phyloP scores from a whole-genome alignment of 2,797 vertebrate genomes.

The Bufotes viridis region DNA sequence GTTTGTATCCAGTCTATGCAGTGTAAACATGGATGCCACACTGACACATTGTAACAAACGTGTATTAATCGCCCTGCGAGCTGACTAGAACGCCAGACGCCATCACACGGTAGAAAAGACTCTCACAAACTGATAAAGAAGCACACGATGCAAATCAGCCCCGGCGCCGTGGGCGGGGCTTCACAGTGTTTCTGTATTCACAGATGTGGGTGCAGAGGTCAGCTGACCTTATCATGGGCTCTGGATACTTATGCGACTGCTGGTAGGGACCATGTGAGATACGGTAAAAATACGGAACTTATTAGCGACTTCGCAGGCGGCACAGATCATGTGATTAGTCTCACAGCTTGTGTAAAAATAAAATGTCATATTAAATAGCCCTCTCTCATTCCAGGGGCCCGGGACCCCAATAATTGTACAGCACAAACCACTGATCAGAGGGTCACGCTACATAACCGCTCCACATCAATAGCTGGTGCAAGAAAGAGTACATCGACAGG shows the following conservation, averaged over 20 bases:
- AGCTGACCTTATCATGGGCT: background rate
- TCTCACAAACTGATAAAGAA: slow-evolving; percentile 77
- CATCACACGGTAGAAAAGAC: slow-evolving; percentile 77
- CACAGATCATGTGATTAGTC: background rate
- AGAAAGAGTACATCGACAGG: too few relatives aligned
- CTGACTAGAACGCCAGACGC: slow-evolving; percentile 85
- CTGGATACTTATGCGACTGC: background rate
- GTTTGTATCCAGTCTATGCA: too few relatives aligned
- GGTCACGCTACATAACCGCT: background rate
- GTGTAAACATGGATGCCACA: too few relatives aligned
- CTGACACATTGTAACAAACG: too few relatives aligned
- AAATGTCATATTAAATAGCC: background rate
- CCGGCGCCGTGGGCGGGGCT: background rate
- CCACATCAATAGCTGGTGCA: background rate
- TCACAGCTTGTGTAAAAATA: background rate
- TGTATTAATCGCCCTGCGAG: slow-evolving; percentile 71
- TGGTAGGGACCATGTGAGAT: background rate
- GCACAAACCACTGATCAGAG: background rate
- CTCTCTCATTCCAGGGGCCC: background rate
- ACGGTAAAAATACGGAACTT: background rate
- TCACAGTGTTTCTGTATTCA: slow-evolving; percentile 14
- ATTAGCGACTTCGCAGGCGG: background rate
- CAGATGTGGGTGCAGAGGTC: slow-evolving; percentile 26
- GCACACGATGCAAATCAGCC: background rate
- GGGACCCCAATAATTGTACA: background rate